A percentile compares a stretch with the other conserved stretches of the same genome.
Conservation (phyloP, 2,888 invertebrate genomes). For the Trissoscelio sp. region DNA sequence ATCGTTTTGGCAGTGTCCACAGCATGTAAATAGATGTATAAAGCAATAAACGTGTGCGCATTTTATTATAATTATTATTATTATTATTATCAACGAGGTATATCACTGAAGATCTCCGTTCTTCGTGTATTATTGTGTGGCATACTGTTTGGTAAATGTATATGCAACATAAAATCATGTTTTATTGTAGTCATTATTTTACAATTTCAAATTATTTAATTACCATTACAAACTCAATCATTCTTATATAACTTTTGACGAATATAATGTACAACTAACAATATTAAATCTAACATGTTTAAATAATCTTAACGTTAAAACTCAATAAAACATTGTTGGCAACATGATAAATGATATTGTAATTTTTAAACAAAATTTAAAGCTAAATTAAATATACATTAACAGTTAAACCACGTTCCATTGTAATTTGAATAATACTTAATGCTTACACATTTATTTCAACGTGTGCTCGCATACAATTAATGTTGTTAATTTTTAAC, state of each 20-base stretch:
- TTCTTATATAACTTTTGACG: not conserved
- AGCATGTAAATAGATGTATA: slow-evolving; percentile 78
- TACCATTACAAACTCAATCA: not conserved
- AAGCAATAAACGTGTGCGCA: slow-evolving; percentile 75
- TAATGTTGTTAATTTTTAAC: slow-evolving; percentile 6
- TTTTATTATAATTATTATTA: slow-evolving; percentile 57
- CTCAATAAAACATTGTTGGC: not conserved
- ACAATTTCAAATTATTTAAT: not conserved
- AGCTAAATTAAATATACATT: slow-evolving; percentile 6
- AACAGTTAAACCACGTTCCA: not conserved
- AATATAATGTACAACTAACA: no score
- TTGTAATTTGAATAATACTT: slow-evolving; percentile 1
- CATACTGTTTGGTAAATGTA: slow-evolving; percentile 25
- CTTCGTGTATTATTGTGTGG: slow-evolving; percentile 26
- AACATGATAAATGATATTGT: not conserved
- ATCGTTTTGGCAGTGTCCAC: slow-evolving; percentile 72
- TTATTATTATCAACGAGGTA: slow-evolving; percentile 31
- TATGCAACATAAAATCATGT: not conserved
- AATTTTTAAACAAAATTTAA: slow-evolving; percentile 3
- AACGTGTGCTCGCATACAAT: slow-evolving; percentile 6
- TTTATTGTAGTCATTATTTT: not conserved
- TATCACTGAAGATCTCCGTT: slow-evolving; percentile 60
- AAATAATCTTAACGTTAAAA: not conserved
- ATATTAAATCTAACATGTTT: no score
- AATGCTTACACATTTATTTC: slow-evolving; percentile 20